A percentile compares a stretch with the other conserved stretches of the same genome.
Evolutionary conservation across 2,113 vertebrate species (phyloP).

Genomic region (Sapajus apella): DNA sequence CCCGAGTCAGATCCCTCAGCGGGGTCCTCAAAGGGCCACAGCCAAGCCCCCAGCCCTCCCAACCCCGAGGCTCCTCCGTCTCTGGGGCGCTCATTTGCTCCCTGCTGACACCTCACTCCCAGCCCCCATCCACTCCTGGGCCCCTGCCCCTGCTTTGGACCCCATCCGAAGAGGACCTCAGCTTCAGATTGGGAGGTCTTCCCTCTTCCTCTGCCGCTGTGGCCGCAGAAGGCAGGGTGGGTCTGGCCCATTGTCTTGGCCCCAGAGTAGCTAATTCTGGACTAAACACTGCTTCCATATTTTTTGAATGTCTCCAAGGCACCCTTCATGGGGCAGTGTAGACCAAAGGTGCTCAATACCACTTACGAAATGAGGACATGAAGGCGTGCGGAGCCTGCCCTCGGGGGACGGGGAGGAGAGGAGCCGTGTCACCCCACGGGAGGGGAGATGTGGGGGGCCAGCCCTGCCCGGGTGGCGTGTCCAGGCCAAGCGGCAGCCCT

Average conservation of each 20-base stretch:
- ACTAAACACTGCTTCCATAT: accelerated
- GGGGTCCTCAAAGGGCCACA: accelerated
- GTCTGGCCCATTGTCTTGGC: background rate
- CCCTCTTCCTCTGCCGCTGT: accelerated
- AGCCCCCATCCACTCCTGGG: too few species aligned
- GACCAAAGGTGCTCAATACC: background rate
- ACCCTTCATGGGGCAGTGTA: accelerated
- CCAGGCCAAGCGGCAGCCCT: background rate
- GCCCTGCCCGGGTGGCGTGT: background rate
- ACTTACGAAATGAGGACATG: accelerated
- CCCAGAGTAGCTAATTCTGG: background rate
- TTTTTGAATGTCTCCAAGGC: background rate
- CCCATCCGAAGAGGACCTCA: background rate
- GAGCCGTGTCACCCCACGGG: too few species aligned
- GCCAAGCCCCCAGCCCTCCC: background rate
- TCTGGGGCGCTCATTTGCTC: background rate
- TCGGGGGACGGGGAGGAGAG: background rate
- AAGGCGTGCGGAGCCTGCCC: background rate
- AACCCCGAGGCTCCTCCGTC: background rate
- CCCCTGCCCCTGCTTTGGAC: accelerated
- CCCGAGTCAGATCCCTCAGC: background rate
- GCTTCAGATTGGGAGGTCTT: background rate
- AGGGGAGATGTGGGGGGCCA: background rate
- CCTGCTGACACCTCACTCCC: too few species aligned
- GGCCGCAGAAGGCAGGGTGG: background rate